Base-by-base conservation (phyloP, 2,797 vertebrate species). In the Heterohyrax brucei region DNA sequence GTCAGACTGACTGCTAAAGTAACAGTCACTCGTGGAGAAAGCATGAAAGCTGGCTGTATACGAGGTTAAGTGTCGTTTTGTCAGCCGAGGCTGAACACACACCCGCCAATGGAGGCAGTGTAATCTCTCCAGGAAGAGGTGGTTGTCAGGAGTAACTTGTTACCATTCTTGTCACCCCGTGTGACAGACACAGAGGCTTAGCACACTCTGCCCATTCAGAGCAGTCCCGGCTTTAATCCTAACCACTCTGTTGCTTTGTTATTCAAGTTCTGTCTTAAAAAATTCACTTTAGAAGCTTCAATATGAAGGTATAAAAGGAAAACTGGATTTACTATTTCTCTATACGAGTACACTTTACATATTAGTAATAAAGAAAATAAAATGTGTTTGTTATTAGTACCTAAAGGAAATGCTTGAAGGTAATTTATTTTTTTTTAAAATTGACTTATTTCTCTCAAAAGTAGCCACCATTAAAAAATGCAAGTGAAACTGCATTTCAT, bases 141-240 rank as follows among this genome's bases (percentile, higher is more conserved):
- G 91, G 98, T 98, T 98, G 98, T 99, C 99, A 98, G 98, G 98
- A 99, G 98, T 98, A 98, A 99, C 99, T 98, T 98, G 99, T 99
- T 98, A 99, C 98, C 98, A 99, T 96, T 98, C 98, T 97, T 98
- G 98, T 99, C 98, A 98, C 98, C 91, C 97, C 79, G 95, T 96
- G 97, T 98, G 98, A 98, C 98, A 99, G 98, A 98, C 93, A 97
- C 97, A 98, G 97, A 98, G 98, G 98, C 98, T 98, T 97, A 97
- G 98, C 96, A 98, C 98, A 98, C 98, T 98, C 98, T 97, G 96
- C 98, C 97, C 98, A 98, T 98, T 98, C 97, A 96, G 98, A 98
- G 98, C 99, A 99, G 99, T 99, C 98, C 98, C 96, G 98, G 98
- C 98, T 99, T 99, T 98, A 98, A 97, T 97, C 98, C 98, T 98